Evolutionary conservation across 53 echinoderm and acorn worm genomes (phyloP), one percentile per base, ranked within the genome.

Genomic region (Echinarachnius parma): DNA sequence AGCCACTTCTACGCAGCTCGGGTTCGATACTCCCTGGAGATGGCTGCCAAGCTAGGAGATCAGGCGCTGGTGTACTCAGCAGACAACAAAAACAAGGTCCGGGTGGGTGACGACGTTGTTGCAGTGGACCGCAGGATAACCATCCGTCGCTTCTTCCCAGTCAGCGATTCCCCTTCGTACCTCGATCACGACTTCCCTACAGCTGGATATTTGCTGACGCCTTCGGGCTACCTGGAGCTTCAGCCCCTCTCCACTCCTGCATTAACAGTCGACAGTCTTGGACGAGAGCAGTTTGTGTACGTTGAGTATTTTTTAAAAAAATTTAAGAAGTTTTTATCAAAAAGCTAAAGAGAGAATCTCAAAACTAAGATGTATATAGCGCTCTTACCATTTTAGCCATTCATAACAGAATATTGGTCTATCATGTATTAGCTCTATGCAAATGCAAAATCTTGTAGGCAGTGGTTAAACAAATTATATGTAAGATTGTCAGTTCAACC

Each of bases 71-170:
- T 79, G 30, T 58, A 65, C 8, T 78, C 79, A 0, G 66, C 71
- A 1, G 83, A 82, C 76, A 88, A 88, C 61, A 88, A 83, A 37
- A 78, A 83, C 61, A 88, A 83, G 35, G 58, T 88, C 0, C 46
- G 48, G 21, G 39, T 80, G 15, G 75, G 86, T 14, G 74, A 72
- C 2, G 9, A 34, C 30, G 58, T 76, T 10, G 64, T 55, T 3
- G 82, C 78, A 7, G 78, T 87, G 2, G 87, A 87, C 39, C 42
- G 87, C 13, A 18, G 65, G 4, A 42, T 75, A 11, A 36, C 22
- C 4, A 59, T 78, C 14, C 18, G 57, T 18, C 33, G 75, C 0
- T 31, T 77, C 3, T 87, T 72, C 52, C 87, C 87, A 44, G 22
- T 36, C 1, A 31, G 72, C 14, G 87, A 82, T 59, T 24, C 26